phyloP scores from a whole-genome alignment of 2,113 vertebrate genomes.

The Rhizomys pruinosus region DNA sequence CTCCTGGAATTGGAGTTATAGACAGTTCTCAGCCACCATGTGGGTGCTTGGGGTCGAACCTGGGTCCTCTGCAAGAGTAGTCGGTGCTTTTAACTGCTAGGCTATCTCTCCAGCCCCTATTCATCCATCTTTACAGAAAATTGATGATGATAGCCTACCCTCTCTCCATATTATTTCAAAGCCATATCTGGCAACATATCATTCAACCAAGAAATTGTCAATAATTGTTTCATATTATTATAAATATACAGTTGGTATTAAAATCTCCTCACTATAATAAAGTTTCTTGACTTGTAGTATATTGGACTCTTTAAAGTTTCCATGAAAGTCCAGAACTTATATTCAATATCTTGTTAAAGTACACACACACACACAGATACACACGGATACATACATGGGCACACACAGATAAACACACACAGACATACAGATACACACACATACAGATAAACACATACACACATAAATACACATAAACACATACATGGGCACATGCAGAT shows the following conservation, averaged over 20 bases:
- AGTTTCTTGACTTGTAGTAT: not conserved
- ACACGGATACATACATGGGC: not conserved
- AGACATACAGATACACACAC: not conserved
- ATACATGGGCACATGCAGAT: not conserved
- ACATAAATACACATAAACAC: not conserved
- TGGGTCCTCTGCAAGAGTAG: too few species aligned
- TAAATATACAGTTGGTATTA: not conserved
- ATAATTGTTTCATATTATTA: not conserved
- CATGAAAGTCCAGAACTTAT: not conserved
- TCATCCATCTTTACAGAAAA: not conserved
- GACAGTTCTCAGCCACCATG: too few species aligned
- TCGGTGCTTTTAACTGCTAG: too few species aligned
- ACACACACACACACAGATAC: not conserved
- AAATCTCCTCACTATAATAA: not conserved
- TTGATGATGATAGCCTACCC: rapidly evolving
- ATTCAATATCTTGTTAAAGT: not conserved
- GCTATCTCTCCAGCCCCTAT: too few species aligned
- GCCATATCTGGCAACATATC: not conserved
- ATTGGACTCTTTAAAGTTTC: not conserved
- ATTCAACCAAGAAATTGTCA: not conserved
- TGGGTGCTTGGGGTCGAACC: too few species aligned
- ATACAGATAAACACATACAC: not conserved
- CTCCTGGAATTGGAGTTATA: too few species aligned
- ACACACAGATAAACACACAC: not conserved
- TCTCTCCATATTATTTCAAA: not conserved